These are phyloP conservation scores for Lissocephala sabroskyi DNA, from an alignment of 2,888 invertebrate species.

Conservation along the genomic window DNA sequence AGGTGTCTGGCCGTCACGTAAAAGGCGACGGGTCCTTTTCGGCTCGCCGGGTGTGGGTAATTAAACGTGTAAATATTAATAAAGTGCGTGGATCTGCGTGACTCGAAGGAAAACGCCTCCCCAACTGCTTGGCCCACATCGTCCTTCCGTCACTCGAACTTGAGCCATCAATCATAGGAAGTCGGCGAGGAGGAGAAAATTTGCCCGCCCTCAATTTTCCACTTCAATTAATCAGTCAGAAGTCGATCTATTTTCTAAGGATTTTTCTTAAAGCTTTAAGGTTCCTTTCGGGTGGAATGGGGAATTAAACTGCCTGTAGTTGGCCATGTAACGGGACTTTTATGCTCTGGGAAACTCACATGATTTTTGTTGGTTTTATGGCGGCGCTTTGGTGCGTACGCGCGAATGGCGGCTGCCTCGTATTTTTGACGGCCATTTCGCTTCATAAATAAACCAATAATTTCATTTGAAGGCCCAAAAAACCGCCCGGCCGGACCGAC, in stretches of 20 bases:
- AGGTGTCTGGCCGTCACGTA: not conserved
- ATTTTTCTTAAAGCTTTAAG: constrained; percentile 24
- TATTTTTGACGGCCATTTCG: constrained; percentile 49
- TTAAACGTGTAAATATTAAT: constrained; percentile 40
- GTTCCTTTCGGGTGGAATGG: no score
- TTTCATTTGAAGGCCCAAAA: constrained; percentile 39
- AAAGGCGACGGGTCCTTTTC: no score
- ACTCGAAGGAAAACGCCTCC: constrained; percentile 10
- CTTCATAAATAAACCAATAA: constrained; percentile 52
- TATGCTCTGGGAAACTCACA: no score
- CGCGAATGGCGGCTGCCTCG: no score
- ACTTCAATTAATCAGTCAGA: constrained; percentile 49
- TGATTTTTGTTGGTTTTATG: no score
- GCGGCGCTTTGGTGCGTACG: no score
- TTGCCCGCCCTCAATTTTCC: constrained; percentile 25
- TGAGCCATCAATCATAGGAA: constrained; percentile 44
- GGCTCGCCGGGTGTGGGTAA: constrained; percentile 14
- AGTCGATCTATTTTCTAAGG: no score
- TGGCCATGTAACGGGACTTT: no score
- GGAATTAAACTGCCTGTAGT: no score
- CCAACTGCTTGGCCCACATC: no score
- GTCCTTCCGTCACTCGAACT: constrained; percentile 45
- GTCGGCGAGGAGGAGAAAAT: no score
- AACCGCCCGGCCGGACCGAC: constrained; percentile 2
- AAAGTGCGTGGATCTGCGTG: constrained; percentile 20